These are phyloP conservation scores for Dryobates pubescens DNA, from an alignment of 2,797 vertebrate genomes.

Conservation along the genomic window DNA sequence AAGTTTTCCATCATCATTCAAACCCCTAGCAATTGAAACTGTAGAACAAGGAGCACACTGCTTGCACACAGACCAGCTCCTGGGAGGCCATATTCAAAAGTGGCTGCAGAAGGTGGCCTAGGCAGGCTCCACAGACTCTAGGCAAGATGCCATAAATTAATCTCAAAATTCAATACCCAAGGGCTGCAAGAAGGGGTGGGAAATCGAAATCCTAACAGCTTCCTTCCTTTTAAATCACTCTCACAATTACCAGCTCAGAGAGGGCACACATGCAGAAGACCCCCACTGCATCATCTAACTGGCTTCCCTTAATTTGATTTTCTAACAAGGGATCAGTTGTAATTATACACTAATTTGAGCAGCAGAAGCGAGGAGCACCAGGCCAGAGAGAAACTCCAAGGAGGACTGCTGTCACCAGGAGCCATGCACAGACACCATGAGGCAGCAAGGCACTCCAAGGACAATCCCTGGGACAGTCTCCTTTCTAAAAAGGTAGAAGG, in stretches of 20 bases:
- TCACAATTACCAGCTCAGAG: background rate
- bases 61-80: rapidly evolving
- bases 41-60: background rate
- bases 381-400: background rate
- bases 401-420: rapidly evolving
- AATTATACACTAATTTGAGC: background rate
- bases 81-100: rapidly evolving
- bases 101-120: background rate
- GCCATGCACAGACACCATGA: rapidly evolving
- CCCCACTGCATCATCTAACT: background rate
- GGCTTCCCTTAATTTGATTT: background rate
- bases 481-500: background rate
- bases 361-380: background rate
- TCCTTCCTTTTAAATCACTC: background rate
- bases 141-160: background rate
- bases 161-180: background rate
- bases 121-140: background rate
- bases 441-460: background rate
- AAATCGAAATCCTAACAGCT: background rate
- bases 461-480: background rate
- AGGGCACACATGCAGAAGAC: background rate
- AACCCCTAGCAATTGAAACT: background rate
- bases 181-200: background rate
- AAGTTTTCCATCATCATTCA: background rate
- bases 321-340: background rate